phyloP scores from a whole-genome alignment of 2,113 vertebrate species.

The Lasiurus cinereus region DNA sequence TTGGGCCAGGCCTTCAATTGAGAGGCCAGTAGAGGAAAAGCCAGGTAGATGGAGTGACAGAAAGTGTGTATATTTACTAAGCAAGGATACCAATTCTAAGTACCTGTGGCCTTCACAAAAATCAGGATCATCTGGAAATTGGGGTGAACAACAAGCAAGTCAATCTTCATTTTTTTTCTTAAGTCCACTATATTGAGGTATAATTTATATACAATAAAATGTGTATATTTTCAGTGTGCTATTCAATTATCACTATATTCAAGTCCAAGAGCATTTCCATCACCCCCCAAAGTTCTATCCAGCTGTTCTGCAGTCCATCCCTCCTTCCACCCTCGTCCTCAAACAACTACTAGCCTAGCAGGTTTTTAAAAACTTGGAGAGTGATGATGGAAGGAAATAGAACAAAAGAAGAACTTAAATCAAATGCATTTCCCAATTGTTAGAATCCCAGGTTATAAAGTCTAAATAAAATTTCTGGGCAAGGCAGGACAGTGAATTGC shows the following conservation, averaged over 20 bases:
- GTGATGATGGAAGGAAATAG: background rate
- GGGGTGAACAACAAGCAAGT: background rate
- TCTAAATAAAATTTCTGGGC: background rate
- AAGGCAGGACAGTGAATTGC: background rate
- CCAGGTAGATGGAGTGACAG: background rate
- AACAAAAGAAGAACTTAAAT: background rate
- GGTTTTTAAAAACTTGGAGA: background rate
- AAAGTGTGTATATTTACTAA: background rate
- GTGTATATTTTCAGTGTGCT: background rate
- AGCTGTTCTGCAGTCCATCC: background rate
- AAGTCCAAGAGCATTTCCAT: background rate
- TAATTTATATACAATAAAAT: background rate
- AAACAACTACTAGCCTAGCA: background rate
- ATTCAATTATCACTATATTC: background rate
- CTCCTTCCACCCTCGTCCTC: background rate
- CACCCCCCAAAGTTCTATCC: background rate
- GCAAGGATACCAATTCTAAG: background rate
- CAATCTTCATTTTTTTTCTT: background rate
- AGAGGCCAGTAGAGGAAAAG: background rate
- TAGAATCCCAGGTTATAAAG: background rate
- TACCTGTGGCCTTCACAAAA: background rate
- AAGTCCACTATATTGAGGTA: background rate
- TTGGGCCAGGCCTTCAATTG: background rate
- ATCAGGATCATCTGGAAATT: background rate
- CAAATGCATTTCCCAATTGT: background rate